A percentile compares a stretch with the other conserved stretches of the same genome.
Conservation (phyloP, 2,113 vertebrate species). For the Gobius niger region DNA sequence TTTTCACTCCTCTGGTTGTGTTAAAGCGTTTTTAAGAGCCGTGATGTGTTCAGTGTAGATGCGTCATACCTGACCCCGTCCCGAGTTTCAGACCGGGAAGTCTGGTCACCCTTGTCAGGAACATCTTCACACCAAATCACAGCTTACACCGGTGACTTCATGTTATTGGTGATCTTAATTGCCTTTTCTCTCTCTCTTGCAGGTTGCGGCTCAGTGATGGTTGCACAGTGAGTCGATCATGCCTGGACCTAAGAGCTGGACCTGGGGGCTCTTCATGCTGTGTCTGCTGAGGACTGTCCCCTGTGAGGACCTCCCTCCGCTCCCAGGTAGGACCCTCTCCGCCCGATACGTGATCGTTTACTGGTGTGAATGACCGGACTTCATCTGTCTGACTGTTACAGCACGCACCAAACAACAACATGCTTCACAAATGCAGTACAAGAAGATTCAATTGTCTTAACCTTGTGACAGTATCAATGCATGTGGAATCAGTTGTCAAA, state of each 20-base stretch:
- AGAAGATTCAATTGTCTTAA: no score
- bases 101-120: no score
- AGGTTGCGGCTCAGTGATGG: constrained; percentile 82
- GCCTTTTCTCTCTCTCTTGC: not conserved
- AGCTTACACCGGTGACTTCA: no score
- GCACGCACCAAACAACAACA: constrained; percentile 24
- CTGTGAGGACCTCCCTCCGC: constrained; percentile 77
- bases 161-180: no score
- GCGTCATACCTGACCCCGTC: no score
- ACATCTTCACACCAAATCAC: no score
- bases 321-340: constrained; percentile 83
- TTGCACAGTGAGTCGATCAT: constrained; percentile 82
- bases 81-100: no score
- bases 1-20: no score
- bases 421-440: not conserved
- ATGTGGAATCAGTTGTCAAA: no score
- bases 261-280: constrained; percentile 79
- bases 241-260: constrained; percentile 82
- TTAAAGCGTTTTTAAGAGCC: no score
- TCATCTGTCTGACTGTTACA: constrained; percentile 22
- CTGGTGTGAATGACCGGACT: not conserved
- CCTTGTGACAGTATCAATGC: no score
- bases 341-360: not conserved
- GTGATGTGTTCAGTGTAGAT: no score
- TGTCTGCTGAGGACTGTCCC: constrained; percentile 76